Evolutionary conservation across 1,140 invertebrate species (phyloP), one percentile per base, ranked within the genome.

Genomic region (Hyphantria cunea): DNA sequence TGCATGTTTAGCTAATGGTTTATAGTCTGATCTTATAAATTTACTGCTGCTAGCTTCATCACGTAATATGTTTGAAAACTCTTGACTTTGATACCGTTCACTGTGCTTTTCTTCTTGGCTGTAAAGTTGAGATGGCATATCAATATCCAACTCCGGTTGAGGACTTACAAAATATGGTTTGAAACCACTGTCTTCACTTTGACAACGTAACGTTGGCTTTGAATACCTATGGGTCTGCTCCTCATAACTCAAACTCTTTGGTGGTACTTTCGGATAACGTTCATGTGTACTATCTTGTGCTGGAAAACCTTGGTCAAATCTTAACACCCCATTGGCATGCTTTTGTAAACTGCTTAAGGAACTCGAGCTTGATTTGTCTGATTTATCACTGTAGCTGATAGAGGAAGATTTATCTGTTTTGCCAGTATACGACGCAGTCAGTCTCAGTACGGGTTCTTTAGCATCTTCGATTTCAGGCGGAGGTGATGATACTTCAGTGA

Each of bases 11-110:
- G 92, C 92, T 47, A 93, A 67, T 4, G 93, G 92, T 66, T 93
- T 93, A 53, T 91, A 91, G 11, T 92, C 91, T 0, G 89, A 83
- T 47, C 85, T 70, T 50, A 84, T 78, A 62, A 86, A 91, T 47
- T 85, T 80, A 63, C 78, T 79, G 61, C 78, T 78, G 32, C 69
- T 68, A 45, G 64, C 63, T 66, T 90, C 86, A 55, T 91, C 89
- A 11, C 84, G 80, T 17, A 89, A 76, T 42, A 92, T 86, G 68
- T 85, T 92, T 6, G 92, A 91, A 77, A 93, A 93, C 64, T 93
- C 92, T 81, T 93, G 93, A 68, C 93, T 93, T 80, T 93, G 92
- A 77, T 93, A 93, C 12, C 92, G 91, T 70, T 93, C 92, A 4
- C 92, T 93, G 41, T 93, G 84, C 64, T 93, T 93, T 64, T 93